Percentiles rank a stretch among this genome's conserved stretches.
Evolutionary conservation across 2,113 vertebrate species (phyloP).

Genomic region (Cisticola juncidis): DNA sequence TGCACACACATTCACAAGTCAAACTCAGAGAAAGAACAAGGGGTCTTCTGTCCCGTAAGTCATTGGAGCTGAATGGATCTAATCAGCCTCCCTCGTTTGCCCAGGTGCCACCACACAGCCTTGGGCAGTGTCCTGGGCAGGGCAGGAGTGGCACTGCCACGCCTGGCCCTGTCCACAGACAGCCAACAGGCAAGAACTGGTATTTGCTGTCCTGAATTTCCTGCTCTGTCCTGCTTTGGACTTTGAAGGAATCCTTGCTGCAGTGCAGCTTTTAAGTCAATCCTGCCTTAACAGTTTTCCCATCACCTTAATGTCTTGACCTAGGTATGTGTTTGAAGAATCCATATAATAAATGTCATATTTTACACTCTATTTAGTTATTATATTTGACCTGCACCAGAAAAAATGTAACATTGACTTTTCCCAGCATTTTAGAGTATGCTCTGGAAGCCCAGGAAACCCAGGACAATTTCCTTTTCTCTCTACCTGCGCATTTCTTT

Average conservation of each 20-base stretch:
- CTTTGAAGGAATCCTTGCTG: background rate
- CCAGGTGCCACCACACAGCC: background rate
- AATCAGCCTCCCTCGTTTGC: background rate
- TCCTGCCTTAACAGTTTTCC: background rate
- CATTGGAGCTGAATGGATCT: background rate
- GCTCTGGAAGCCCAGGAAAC: background rate
- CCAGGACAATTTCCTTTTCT: background rate
- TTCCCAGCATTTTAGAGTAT: background rate
- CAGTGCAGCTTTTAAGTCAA: background rate
- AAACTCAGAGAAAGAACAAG: background rate
- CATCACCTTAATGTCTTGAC: background rate
- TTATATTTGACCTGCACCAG: background rate
- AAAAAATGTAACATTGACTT: background rate
- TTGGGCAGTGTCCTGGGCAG: background rate
- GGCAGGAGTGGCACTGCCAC: background rate
- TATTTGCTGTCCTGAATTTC: background rate
- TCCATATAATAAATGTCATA: background rate
- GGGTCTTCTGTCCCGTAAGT: background rate
- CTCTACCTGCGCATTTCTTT: background rate
- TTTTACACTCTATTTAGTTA: background rate
- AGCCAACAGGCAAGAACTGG: background rate
- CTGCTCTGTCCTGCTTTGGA: background rate
- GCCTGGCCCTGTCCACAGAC: background rate
- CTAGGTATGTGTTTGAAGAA: background rate
- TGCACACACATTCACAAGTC: background rate